Percentiles rank a stretch among this genome's conserved stretches.
phyloP scores from a whole-genome alignment of 2,113 vertebrate genomes.

The Bombycilla garrulus region DNA sequence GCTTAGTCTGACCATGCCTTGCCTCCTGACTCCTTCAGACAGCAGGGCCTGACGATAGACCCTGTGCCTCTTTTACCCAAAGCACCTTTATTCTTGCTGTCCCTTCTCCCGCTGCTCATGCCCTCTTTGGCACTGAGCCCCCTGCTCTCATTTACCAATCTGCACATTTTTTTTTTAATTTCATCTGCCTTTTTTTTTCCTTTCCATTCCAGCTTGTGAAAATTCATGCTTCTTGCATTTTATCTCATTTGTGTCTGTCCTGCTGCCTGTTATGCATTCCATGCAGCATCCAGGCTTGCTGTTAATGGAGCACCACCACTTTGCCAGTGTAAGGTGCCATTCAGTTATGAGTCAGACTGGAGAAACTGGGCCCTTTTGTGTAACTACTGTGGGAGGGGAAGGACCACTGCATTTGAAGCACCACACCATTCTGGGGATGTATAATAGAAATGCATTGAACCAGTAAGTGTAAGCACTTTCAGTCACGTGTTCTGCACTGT shows the following conservation, averaged over 20 bases:
- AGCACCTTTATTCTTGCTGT: background rate
- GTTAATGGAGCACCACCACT: background rate
- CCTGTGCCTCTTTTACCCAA: accelerated
- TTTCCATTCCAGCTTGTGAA: background rate
- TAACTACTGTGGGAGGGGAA: background rate
- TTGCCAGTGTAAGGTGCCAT: background rate
- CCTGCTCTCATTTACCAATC: background rate
- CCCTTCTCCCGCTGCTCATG: background rate
- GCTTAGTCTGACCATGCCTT: accelerated
- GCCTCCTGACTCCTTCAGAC: background rate
- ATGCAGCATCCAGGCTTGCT: background rate
- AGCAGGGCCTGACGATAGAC: background rate
- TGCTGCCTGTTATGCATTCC: background rate
- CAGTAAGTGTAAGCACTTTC: background rate
- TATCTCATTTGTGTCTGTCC: background rate
- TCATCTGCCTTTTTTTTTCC: background rate
- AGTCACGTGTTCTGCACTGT: background rate
- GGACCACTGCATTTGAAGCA: background rate
- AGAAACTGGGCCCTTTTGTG: background rate
- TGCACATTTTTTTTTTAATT: background rate
- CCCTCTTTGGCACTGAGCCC: background rate
- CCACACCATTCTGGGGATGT: background rate
- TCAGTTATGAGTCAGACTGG: background rate
- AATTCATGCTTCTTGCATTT: background rate
- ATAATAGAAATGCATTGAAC: background rate